Evolutionary conservation across 2,113 vertebrate species (phyloP).

Genomic region (Bubo scandiacus): DNA sequence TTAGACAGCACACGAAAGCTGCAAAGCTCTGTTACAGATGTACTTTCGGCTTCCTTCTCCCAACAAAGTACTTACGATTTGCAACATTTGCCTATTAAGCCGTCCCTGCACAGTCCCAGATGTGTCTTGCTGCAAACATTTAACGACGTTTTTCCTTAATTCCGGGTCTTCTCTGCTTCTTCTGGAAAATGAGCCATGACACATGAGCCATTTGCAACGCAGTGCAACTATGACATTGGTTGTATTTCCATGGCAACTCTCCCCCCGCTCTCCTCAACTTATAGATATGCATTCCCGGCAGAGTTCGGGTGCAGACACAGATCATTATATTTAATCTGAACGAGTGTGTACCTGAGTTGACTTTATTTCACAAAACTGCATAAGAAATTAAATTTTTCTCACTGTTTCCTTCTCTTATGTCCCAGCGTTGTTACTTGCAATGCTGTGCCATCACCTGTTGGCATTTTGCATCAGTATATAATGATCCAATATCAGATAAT

Average conservation of each 20-base stretch:
- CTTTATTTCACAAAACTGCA: constrained; percentile 4
- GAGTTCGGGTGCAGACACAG: not conserved
- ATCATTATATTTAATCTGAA: constrained; percentile 52
- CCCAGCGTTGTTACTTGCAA: not conserved
- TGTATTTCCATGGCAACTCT: constrained; percentile 63
- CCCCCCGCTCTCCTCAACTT: not conserved
- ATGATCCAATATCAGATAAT: constrained; percentile 55
- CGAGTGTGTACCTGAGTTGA: constrained; percentile 37
- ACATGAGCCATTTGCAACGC: not conserved
- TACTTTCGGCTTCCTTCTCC: not conserved
- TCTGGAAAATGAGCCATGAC: constrained; percentile 57
- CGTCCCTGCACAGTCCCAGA: not conserved
- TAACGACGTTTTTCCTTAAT: not conserved
- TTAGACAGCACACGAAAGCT: not conserved
- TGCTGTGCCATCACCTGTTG: constrained; percentile 6
- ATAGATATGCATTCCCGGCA: constrained; percentile 4
- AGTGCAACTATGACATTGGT: not conserved
- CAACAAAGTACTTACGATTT: not conserved
- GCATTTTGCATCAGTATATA: constrained; percentile 55
- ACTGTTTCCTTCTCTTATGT: constrained; percentile 23
- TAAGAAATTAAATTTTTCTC: constrained; percentile 47
- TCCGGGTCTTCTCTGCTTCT: not conserved
- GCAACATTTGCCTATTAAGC: not conserved
- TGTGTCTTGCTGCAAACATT: not conserved
- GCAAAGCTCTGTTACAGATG: not conserved